A percentile compares a stretch with the other conserved stretches of the same genome.
phyloP scores from a whole-genome alignment of 1,140 invertebrate genomes.

The Venturia canescens region DNA sequence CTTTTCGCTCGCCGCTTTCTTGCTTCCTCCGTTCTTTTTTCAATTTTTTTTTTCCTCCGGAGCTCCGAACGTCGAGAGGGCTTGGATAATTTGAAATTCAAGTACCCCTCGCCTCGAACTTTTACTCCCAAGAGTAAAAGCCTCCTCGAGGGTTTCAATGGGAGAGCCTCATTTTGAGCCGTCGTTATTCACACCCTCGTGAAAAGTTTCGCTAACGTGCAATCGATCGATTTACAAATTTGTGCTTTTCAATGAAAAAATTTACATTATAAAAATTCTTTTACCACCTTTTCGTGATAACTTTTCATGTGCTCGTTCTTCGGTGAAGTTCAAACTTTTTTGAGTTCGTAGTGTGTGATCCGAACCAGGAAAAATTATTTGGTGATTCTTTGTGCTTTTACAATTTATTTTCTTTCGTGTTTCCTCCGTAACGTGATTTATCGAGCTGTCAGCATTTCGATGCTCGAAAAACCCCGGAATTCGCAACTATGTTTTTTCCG shows the following conservation, averaged over 20 bases:
- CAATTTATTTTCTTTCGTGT: too few relatives aligned
- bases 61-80: neutral
- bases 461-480: too few relatives aligned
- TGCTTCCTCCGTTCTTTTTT: neutral
- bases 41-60: neutral
- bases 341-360: too few relatives aligned
- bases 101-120: neutral
- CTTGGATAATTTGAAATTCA: constrained; percentile 6
- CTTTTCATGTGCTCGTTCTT: too few relatives aligned
- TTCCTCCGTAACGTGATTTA: too few relatives aligned
- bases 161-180: neutral
- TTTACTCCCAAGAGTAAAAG: constrained; percentile 1
- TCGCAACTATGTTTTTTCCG: too few relatives aligned
- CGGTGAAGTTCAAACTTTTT: too few relatives aligned
- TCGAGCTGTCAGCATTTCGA: too few relatives aligned
- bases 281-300: too few relatives aligned
- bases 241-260: neutral
- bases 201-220: neutral
- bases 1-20: neutral
- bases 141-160: neutral
- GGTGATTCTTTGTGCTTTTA: too few relatives aligned
- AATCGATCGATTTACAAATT: neutral
- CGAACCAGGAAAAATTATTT: too few relatives aligned
- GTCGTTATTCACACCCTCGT: neutral
- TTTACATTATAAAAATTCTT: too few relatives aligned